Base-by-base conservation (phyloP, 1,140 invertebrate genomes). In the Caligus rogercresseyi region DNA sequence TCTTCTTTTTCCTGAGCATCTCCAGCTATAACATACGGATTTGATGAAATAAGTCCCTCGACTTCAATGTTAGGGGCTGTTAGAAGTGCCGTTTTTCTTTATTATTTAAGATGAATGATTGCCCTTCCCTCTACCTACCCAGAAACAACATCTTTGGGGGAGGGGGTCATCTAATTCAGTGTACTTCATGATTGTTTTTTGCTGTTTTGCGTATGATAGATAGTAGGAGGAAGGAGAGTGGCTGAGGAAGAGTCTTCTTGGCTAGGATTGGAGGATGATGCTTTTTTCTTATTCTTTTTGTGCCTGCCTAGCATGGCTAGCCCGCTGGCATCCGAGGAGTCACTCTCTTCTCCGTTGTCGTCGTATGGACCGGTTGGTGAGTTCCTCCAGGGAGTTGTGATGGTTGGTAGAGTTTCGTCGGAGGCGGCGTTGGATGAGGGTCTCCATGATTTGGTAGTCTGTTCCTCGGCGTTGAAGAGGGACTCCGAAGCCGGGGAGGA, bases 371-470 rank as follows among this genome's bases (percentile, higher is more conserved):
- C 31, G 24, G 3, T 16, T 62, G 16, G 54, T 21, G 20, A 69
- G 56, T 43, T 69, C 69, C 61, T 71, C 70, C 19, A 71, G 59
- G 11, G 69, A 70, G 25, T 67, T 66, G 16, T 68, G 68, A 52
- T 72, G 66, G 58, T 72, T 71, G 59, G 75, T 75, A 1, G 75
- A 77, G 58, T 77, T 74, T 66, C 79, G 73, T 61, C 80, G 72
- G 31, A 83, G 78, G 59, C 88, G 78, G 65, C 85, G 75, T 65
- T 88, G 84, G 58, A 94, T 90, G 1, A 93, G 73, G 67, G 83
- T 83, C 72, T 91, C 87, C 82, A 95, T 88, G 65, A 90, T 81
- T 66, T 84, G 81, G 71, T 92, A 91, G 70, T 92, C 89, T 66
- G 82, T 84, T 68, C 91, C 88, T 71, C 93, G 89, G 1, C 89